phyloP scores from a whole-genome alignment of 2,888 invertebrate species.

The Patella depressa region DNA sequence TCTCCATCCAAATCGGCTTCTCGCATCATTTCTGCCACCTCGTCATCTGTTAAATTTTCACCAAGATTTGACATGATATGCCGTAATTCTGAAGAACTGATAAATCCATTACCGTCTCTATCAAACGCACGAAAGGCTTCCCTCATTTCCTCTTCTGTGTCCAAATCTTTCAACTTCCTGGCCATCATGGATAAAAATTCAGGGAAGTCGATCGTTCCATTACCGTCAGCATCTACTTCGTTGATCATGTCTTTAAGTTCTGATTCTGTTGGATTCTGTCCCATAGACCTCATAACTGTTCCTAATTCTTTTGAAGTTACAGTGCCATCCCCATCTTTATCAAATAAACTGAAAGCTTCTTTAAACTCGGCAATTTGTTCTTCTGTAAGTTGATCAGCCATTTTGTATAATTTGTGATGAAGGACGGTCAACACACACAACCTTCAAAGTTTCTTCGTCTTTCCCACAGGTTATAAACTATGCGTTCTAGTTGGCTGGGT shows the following conservation, averaged over 20 bases:
- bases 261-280: conserved; percentile 99
- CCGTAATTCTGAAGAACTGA: conserved; percentile 97
- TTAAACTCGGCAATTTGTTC: conserved; percentile 85
- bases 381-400: conserved; percentile 5
- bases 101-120: conserved; percentile 99
- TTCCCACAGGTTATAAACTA: no score
- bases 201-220: conserved; percentile 98
- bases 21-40: conserved; percentile 99
- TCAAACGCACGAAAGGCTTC: conserved; percentile 98
- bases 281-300: conserved; percentile 97
- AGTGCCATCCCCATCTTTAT: conserved; percentile 99
- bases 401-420: neutral
- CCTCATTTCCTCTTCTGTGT: conserved; percentile 97
- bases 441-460: no score
- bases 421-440: no score
- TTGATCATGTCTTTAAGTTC: conserved; percentile 99
- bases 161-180: conserved; percentile 97
- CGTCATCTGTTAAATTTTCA: conserved; percentile 98
- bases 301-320: conserved; percentile 99
- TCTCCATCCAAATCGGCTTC: conserved; percentile 99
- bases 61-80: conserved; percentile 99
- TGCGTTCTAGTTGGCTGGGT: no score
- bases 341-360: conserved; percentile 99
- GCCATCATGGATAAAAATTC: conserved; percentile 99
- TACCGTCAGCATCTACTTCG: conserved; percentile 94